These are phyloP conservation scores for Cyprinella venusta DNA, from an alignment of 2,797 vertebrate genomes.

Conservation along the genomic window DNA sequence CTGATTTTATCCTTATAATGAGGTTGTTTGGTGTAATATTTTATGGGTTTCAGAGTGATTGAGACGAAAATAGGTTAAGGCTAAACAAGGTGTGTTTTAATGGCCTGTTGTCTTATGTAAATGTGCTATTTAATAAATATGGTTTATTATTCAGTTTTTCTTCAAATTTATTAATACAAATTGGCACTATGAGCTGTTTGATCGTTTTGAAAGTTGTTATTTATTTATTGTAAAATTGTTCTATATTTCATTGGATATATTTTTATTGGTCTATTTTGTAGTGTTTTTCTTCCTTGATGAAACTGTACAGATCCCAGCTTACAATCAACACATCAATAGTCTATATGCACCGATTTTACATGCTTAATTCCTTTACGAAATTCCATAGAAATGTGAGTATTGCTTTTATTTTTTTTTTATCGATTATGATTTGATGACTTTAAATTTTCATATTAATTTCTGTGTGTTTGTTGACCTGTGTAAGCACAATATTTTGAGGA, in stretches of 20 bases:
- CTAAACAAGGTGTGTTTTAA: not conserved
- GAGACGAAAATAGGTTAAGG: not conserved
- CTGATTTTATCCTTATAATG: rapidly evolving
- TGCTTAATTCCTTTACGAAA: slow-evolving; percentile 98
- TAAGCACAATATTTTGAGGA: not conserved
- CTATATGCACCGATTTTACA: slow-evolving; percentile 99
- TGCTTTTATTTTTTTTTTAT: not conserved
- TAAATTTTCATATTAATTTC: not conserved
- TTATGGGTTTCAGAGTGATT: not conserved
- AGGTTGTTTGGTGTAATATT: not conserved
- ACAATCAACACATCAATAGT: slow-evolving; percentile 99
- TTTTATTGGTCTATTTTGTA: no score
- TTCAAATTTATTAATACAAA: not conserved
- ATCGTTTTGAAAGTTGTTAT: not conserved
- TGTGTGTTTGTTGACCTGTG: not conserved
- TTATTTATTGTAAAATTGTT: not conserved
- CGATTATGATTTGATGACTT: not conserved
- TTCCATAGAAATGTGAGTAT: slow-evolving; percentile 98
- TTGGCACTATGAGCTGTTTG: not conserved
- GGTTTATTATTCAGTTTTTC: not conserved
- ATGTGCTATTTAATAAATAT: no score
- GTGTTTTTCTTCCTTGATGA: slow-evolving; percentile 64
- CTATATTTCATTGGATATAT: no score
- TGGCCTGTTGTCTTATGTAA: not conserved
- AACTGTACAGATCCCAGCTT: slow-evolving; percentile 87